A percentile compares a stretch with the other conserved stretches of the same genome.
Conservation (phyloP, 2,888 invertebrate genomes). For the Brachypterus glaber region DNA sequence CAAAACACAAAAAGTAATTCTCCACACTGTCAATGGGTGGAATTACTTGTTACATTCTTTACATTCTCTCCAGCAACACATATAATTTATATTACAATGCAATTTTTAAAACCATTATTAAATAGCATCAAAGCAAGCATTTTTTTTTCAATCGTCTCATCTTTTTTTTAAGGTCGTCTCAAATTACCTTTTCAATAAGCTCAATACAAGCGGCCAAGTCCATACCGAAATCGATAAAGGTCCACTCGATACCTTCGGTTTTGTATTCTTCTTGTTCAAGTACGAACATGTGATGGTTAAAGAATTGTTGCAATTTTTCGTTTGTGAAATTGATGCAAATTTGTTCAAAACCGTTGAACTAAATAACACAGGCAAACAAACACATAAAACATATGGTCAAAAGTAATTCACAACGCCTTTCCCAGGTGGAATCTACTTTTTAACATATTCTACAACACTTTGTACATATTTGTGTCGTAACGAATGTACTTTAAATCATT, state of each 20-base stretch:
- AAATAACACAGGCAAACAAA: slow-evolving; percentile 38
- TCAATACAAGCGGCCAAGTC: slow-evolving; percentile 79
- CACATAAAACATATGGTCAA: slow-evolving; percentile 20
- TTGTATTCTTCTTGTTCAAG: slow-evolving; percentile 90
- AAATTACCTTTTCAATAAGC: slow-evolving; percentile 62
- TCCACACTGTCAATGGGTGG: slow-evolving; percentile 18
- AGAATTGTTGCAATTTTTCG: slow-evolving; percentile 89
- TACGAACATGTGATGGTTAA: slow-evolving; percentile 92
- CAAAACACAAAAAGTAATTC: slow-evolving; percentile 17
- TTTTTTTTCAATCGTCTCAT: too few species aligned
- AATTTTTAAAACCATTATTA: too few species aligned
- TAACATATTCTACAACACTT: too few species aligned
- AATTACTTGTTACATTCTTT: slow-evolving; percentile 13
- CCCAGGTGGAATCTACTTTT: slow-evolving; percentile 26
- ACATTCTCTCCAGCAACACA: slow-evolving; percentile 14
- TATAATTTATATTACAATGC: too few species aligned
- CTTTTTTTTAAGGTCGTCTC: too few species aligned
- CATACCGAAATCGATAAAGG: slow-evolving; percentile 90
- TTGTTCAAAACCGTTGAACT: slow-evolving; percentile 87
- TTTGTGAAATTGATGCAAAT: slow-evolving; percentile 92
- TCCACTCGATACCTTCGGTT: slow-evolving; percentile 84
- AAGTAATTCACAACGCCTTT: slow-evolving; percentile 25
- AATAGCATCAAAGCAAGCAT: too few species aligned
- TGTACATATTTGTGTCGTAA: too few species aligned
- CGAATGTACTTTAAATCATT: too few species aligned